Evolutionary conservation across 2,888 invertebrate species (phyloP).

Genomic region (Stenodera caucasica): DNA sequence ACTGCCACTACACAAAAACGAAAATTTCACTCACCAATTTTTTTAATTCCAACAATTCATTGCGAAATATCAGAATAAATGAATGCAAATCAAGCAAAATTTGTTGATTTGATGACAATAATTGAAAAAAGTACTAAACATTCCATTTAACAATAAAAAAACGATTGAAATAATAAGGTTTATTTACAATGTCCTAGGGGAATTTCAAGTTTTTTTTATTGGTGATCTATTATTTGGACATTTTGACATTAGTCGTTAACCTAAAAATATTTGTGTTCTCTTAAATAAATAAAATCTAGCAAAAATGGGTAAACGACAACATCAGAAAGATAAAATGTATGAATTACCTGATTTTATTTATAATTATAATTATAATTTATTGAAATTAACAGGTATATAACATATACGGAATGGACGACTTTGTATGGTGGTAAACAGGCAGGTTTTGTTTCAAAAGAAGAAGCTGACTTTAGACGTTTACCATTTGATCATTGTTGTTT

Average conservation of each 20-base stretch:
- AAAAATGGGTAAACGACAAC: constrained; percentile 90
- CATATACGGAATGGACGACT: constrained; percentile 87
- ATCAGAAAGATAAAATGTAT: constrained; percentile 94
- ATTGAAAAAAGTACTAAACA: too few species aligned
- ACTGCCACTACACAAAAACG: constrained; percentile 16
- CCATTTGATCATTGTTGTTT: constrained; percentile 93
- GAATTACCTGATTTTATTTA: constrained; percentile 35
- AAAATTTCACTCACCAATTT: background rate
- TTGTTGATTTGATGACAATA: too few species aligned
- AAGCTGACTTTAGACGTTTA: constrained; percentile 83
- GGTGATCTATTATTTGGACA: background rate
- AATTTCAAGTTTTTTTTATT: background rate
- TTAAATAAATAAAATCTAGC: background rate
- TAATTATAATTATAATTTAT: constrained; percentile 19
- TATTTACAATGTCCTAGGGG: background rate
- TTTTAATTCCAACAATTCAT: too few species aligned
- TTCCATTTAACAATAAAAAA: too few species aligned
- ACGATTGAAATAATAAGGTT: background rate
- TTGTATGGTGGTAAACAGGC: constrained; percentile 84
- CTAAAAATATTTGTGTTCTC: constrained; percentile 12
- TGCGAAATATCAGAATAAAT: too few species aligned
- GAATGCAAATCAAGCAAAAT: too few species aligned
- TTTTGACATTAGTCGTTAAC: constrained; percentile 15
- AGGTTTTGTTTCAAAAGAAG: constrained; percentile 68
- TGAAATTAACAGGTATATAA: constrained; percentile 68